Conservation (phyloP, 2,797 vertebrate genomes). For the Myotis planiceps region DNA sequence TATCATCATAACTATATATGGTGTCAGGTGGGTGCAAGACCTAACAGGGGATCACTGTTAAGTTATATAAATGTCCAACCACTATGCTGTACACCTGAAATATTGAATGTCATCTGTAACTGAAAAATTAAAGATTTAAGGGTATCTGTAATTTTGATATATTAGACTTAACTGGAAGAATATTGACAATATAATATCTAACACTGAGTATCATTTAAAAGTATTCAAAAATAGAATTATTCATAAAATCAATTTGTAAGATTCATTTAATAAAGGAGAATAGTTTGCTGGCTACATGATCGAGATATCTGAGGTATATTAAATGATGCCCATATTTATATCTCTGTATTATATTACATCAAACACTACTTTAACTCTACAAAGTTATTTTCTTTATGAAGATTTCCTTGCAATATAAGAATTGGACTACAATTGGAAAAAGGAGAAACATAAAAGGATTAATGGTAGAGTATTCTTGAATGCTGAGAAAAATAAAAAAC, state of each 20-base stretch:
- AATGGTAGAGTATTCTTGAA: not conserved
- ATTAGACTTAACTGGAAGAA: not conserved
- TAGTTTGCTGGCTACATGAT: not conserved
- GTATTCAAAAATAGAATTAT: constrained; percentile 6
- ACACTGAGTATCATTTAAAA: not conserved
- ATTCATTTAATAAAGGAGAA: not conserved
- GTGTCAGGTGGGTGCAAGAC: not conserved
- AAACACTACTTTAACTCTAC: not conserved
- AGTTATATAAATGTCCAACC: not conserved
- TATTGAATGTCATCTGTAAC: not conserved
- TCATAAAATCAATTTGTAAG: constrained; percentile 21
- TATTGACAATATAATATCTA: not conserved
- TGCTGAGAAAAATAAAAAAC: not conserved
- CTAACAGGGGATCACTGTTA: not conserved
- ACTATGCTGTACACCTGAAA: not conserved
- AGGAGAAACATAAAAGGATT: not conserved
- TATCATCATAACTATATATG: not conserved
- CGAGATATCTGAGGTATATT: not conserved
- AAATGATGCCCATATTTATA: not conserved
- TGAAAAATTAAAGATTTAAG: not conserved
- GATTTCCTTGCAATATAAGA: constrained; percentile 1
- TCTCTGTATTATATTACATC: not conserved
- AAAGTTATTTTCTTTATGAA: not conserved
- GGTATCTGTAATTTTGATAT: not conserved
- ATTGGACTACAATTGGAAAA: not conserved